Base-by-base conservation (phyloP, 2,797 vertebrate species). In the Siniperca undulata region DNA sequence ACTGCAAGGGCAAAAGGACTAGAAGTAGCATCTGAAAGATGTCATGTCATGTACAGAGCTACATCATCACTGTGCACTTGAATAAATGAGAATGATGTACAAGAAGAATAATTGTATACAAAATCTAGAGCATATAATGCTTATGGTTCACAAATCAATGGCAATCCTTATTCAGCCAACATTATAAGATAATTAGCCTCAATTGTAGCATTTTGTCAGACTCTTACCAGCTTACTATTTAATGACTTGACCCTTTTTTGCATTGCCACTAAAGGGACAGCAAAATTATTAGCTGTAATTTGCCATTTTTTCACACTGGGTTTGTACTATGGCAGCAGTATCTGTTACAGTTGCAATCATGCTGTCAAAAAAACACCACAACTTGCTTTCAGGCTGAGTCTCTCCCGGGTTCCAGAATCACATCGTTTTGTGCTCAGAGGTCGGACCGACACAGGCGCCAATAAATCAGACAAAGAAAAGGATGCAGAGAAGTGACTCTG, bases 381-480 rank as follows among this genome's bases (percentile, higher is more conserved):
- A 62, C 67, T 50, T 74, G 36, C 48, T 58, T 40, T 81, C 27
- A 74, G 13, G 48, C 42, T 34, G 48, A 68, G n/a, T 56, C 50
- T 58, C 48, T 84, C 30, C n/a, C 55, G 74, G 38, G 44, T 59
- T 64, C 38, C 60, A 52, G 53, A 73, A 61, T 64, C 46, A 81
- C 60, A 17, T 48, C 27, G 6, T 70, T 66, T 30, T 69, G 70
- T 24, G 13, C 60, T 62, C 46, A 55, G 36, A 62, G 67, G 70
- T 52, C 22, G 2, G 14, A 81, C 60, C 68, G 61, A 61, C 77
- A 44, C 20, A 52, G n/a, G 58, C 77, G 56, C 16, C 42, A 72
- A 64, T 76, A 72, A 78, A 61, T 75, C 44, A 77, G 68, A 74
- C 62, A 60, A 64, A 66, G 40, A 61, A 55, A 71, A 65, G 9